Evolutionary conservation across 2,888 invertebrate species (phyloP).

Genomic region (Chelonus formosanus): DNA sequence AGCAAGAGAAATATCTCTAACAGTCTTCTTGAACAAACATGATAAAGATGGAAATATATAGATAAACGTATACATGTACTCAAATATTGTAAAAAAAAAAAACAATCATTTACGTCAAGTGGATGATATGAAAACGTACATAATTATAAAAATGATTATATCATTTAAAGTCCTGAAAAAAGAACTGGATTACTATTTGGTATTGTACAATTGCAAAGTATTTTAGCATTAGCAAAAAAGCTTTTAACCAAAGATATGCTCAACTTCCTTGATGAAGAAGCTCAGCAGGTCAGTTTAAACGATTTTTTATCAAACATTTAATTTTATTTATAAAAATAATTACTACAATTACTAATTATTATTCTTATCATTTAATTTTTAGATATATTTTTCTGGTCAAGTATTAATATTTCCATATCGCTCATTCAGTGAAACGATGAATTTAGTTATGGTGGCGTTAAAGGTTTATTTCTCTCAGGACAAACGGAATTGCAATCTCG

Average conservation of each 20-base stretch:
- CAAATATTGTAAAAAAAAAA: too few relatives aligned
- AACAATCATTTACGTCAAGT: too few relatives aligned
- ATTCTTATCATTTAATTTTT: too few relatives aligned
- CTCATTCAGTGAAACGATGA: conserved; percentile 93
- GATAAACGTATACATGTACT: too few relatives aligned
- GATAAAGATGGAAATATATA: too few relatives aligned
- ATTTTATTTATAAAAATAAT: conserved; percentile 68
- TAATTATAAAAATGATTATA: too few relatives aligned
- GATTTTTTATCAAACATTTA: conserved; percentile 67
- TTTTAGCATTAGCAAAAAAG: conserved; percentile 83
- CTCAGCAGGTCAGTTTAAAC: conserved; percentile 72
- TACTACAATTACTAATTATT: conserved; percentile 2
- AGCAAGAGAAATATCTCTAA: too few relatives aligned
- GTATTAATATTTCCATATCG: conserved; percentile 88
- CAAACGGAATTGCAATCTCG: conserved; percentile 91
- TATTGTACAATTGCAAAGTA: conserved; percentile 81
- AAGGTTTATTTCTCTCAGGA: conserved; percentile 88
- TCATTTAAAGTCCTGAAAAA: conserved; percentile 73
- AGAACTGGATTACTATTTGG: conserved; percentile 75
- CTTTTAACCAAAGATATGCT: conserved; percentile 85
- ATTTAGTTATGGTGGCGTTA: conserved; percentile 93
- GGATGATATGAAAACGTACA: too few relatives aligned
- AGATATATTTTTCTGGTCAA: conserved; percentile 66
- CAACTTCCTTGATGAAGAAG: conserved; percentile 83
- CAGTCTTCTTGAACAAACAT: too few relatives aligned